Evolutionary conservation across 2,888 invertebrate species (phyloP), one percentile per base, ranked within the genome.

Genomic region (Penaeus monodon): DNA sequence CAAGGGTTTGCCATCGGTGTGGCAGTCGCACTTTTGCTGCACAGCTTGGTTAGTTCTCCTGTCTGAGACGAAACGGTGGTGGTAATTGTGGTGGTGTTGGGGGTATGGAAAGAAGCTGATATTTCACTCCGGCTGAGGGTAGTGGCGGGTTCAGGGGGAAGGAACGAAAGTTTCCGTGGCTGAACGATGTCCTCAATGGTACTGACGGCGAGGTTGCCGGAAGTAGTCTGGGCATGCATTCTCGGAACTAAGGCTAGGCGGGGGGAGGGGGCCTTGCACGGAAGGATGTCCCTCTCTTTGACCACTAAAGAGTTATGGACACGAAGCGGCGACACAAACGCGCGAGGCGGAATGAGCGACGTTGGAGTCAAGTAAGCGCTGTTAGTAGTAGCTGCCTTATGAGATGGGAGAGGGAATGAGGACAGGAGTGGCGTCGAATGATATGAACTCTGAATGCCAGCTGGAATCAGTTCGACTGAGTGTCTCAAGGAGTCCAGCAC

Each of bases 171-270:
- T 63, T 80, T 79, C 29, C 80, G 70, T 8, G 77, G 57, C 22
- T 57, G 14, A 20, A 70, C 29, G 33, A 85, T 64, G 57, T 85
- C 74, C 38, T 80, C 80, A 12, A 85, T 24, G 38, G 79, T 74
- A 38, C 68, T 81, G 63, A 86, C 68, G 63, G 44, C 27, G 33
- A 79, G 78, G 73, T 79, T 83, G 65, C 63, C 83, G 7, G 78
- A 70, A 22, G 83, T 73, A 38, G 63, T 79, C 44, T 87, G 86
- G 49, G 86, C 83, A 64, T 87, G 86, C 86, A 87, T 87, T 33
- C 33, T 83, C 24, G 68, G 65, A 68, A 57, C 57, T 57, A 57
- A 57, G 20, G 17, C 57, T 57, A 17, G 17, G 2, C 57, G 1
- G 57, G 57, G 57, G 17, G 57, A 57, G 57, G 57, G 57, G 14